Evolutionary conservation across 2,888 invertebrate species (phyloP).

Genomic region (Phaonia tiefii): DNA sequence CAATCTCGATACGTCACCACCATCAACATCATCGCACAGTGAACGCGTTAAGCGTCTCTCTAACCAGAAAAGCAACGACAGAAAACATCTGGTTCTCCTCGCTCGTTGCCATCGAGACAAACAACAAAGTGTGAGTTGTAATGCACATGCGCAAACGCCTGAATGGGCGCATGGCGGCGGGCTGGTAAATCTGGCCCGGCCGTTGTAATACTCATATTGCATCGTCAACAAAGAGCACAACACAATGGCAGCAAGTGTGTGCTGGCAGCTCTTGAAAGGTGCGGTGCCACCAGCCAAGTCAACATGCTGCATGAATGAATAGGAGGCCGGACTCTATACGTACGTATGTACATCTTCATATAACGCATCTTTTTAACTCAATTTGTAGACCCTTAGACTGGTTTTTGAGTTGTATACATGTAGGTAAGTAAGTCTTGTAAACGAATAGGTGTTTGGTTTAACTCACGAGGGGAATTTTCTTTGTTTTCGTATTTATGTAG

Average conservation of each 20-base stretch:
- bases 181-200: background rate
- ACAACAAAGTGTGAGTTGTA: conserved; percentile 13
- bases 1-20: conserved; percentile 51
- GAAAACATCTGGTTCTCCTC: too few relatives aligned
- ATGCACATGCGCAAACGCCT: conserved; percentile 48
- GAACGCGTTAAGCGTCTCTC: background rate
- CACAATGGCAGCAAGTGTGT: too few relatives aligned
- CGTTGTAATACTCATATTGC: conserved; percentile 4
- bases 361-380: conserved; percentile 24
- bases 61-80: background rate
- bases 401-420: conserved; percentile 8
- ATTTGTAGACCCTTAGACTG: conserved; percentile 3
- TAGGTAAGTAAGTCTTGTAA: background rate
- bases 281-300: too few relatives aligned
- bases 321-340: conserved; percentile 22
- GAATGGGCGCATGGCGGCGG: background rate
- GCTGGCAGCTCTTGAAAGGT: too few relatives aligned
- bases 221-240: conserved; percentile 5
- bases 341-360: conserved; percentile 8
- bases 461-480: too few relatives aligned
- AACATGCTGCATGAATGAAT: background rate
- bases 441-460: too few relatives aligned
- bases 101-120: too few relatives aligned
- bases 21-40: conserved; percentile 30
- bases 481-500: too few relatives aligned